A percentile compares a stretch with the other conserved stretches of the same genome.
Conservation (phyloP, 2,888 invertebrate species). For the Agrotis segetum region DNA sequence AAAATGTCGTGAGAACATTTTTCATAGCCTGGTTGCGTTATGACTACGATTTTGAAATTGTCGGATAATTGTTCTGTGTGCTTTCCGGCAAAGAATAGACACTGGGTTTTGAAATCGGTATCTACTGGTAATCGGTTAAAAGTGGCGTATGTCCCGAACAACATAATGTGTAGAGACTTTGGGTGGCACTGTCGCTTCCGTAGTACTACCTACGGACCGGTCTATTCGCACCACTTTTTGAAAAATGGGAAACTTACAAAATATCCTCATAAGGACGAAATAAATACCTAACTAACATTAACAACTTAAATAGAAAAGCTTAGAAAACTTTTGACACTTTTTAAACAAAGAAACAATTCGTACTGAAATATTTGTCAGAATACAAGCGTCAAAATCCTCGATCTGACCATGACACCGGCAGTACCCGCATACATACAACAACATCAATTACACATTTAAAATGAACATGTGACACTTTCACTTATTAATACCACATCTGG, state of each 20-base stretch:
- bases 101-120: constrained; percentile 14
- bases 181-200: too few species aligned
- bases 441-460: constrained; percentile 59
- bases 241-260: too few species aligned
- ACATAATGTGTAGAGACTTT: too few species aligned
- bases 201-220: too few species aligned
- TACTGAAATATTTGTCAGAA: background rate
- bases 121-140: too few species aligned
- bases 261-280: too few species aligned
- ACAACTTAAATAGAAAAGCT: background rate
- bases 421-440: constrained; percentile 58
- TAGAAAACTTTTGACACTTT: background rate
- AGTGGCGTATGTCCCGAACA: background rate
- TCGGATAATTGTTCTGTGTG: constrained; percentile 31
- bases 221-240: too few species aligned
- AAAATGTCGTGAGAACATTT: constrained; percentile 62
- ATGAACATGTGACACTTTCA: constrained; percentile 60
- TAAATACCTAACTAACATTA: too few species aligned
- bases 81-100: constrained; percentile 16
- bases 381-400: background rate
- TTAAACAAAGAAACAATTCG: background rate
- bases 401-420: constrained; percentile 31
- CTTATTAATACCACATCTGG: constrained; percentile 48
- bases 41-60: constrained; percentile 40
- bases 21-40: constrained; percentile 32